Base-by-base conservation (phyloP, 2,888 invertebrate genomes). In the Cheilosia pagana region DNA sequence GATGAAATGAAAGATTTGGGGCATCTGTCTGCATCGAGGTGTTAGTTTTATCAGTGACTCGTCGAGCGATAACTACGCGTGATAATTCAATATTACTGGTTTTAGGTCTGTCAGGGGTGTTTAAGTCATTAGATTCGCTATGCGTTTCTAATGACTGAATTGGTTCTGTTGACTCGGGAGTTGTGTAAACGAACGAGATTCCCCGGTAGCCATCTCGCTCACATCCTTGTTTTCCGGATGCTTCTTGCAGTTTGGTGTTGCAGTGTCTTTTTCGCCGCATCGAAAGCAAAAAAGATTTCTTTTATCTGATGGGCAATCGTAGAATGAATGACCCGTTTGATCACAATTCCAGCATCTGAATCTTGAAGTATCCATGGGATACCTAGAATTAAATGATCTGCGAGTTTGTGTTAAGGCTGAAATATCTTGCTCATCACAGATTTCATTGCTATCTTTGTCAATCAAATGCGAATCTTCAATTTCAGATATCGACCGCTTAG, bases 141-240 rank as follows among this genome's bases (percentile, higher is more conserved):
- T 14, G 16, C 23, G 3, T 31, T 7, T 31, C 16, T 23, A 55
- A 55, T n/a, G 55, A 55, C 35, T 23, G 3, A 16, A n/a, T n/a
- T 7, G 8, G 8, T 31, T 41, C 14, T 53, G 39, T 35, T 21
- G 35, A 39, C 35, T 39, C 57, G 57, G 57, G 39, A 39, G 16
- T 6, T 3, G 39, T 1, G 12, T 12, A 10, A 3, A 7, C 8
- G 57, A 57, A 57, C 39, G 57, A 57, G 35, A 57, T 35, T 57
- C 57, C 57, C 57, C 35, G 57, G 57, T 39, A 39, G 57, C 57
- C 57, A 35, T 57, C 57, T 57, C 57, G 57, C 57, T 57, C 57
- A 19, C 57, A 14, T 3, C 8, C 31, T 39, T 57, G 55, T 55
- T 55, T 55, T 35, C 55, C 35, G 8, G 6, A 31, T 55, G 55